Base-by-base conservation (phyloP, 2,113 vertebrate species). In the Hoplias malabaricus region DNA sequence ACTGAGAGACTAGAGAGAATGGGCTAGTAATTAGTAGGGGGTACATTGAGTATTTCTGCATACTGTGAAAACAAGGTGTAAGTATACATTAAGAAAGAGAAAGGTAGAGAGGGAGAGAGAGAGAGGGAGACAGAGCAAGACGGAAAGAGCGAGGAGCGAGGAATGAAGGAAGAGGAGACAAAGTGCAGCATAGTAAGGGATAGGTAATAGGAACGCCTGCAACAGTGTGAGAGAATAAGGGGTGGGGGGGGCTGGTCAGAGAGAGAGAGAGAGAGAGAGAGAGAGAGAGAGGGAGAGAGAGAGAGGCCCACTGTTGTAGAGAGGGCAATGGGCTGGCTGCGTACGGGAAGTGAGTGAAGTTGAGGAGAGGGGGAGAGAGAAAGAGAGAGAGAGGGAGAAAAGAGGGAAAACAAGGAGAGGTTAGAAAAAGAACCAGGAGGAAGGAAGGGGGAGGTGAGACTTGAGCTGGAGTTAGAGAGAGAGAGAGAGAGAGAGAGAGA, bases 401-500 rank as follows among this genome's bases (percentile, higher is more conserved):
- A 73, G 42, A 80, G 65, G 75, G 74, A 71, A 84, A 88, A 85
- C 82, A 80, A 89, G 89, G 86, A 87, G 85, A 86, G 90, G 88
- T 83, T 88, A 88, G 87, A 91, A 89, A 90, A 87, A 82, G 85
- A 88, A 85, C 80, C 76, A 83, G 83, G 69, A 88, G 86, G 87
- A 78, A 80, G 77, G 73, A 77, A 65, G 73, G 70, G 74, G 78
- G 75, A 69, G 78, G 69, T 74, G 62, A 73, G 61, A 25, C 74
- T 73, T 54, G 54, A 67, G 62, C 19, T 21, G 29, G 50, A 75
- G 36, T 57, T n/a, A 66, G 56, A 50, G 56, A 48, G 42, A 65
- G 43, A 57, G 46, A 42, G 53, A 29, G 66, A 76, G 87, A 79
- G 46, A 66, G 34, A 78, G 29, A 14, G 27, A 33, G 80, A 27